These are phyloP conservation scores for Aphis gossypii DNA, from an alignment of 1,140 invertebrate species.

Conservation along the genomic window DNA sequence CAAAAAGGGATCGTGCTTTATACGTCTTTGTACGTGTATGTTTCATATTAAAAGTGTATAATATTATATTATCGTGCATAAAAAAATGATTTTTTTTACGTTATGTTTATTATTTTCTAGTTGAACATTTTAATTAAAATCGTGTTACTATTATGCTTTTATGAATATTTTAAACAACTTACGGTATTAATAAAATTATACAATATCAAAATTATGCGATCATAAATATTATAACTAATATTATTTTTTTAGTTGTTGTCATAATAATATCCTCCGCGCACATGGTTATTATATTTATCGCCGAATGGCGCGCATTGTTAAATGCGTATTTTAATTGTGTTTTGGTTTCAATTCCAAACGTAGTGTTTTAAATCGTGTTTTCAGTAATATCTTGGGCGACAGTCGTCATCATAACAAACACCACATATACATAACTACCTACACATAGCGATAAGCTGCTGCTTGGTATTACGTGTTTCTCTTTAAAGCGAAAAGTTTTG, in stretches of 20 bases:
- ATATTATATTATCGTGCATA: background rate
- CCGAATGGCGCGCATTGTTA: no score
- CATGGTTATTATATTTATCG: background rate
- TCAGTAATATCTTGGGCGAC: background rate
- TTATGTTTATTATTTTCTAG: background rate
- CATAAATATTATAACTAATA: background rate
- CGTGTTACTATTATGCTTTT: background rate
- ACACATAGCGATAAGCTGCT: no score
- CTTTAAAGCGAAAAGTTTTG: background rate
- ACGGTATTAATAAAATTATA: background rate
- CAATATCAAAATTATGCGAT: background rate
- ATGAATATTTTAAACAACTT: background rate
- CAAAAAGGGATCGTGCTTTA: background rate
- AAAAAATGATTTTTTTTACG: background rate
- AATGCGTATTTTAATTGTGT: background rate
- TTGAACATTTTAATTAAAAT: background rate
- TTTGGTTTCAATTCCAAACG: background rate
- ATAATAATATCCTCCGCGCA: background rate
- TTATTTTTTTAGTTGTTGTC: background rate
- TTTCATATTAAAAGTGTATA: background rate
- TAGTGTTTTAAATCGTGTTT: background rate
- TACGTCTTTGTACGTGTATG: background rate
- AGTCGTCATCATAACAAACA: no score
- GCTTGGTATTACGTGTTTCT: no score
- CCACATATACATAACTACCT: no score